Base-by-base conservation (phyloP, 2,797 vertebrate genomes). In the Sebastes cheni region DNA sequence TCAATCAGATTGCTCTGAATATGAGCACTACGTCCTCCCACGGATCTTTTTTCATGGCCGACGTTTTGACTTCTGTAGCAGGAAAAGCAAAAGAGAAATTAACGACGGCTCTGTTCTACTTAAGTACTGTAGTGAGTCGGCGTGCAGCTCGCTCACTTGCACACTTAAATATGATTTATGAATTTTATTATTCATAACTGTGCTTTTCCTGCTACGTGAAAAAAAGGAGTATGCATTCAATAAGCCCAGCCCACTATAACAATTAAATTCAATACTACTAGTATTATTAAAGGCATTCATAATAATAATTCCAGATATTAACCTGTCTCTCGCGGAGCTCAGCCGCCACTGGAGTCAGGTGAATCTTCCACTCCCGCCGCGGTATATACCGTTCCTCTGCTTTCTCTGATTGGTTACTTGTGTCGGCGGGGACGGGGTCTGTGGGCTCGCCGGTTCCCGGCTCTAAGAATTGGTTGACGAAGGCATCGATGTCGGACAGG, bases 361-460 rank as follows among this genome's bases (percentile, higher is more conserved):
- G 96, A 76, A 96, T 94, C 89, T 96, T 96, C 98, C 98, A 99
- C 92, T 99, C 98, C 0, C 96, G 97, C 50, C 97, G 96, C 0
- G 98, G 95, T 50, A 99, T 88, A 6, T 96, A 95, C 13, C 93
- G 93, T 54, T 96, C 96, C 2, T 96, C 95, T 0, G 92, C 90
- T 39, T 94, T 93, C 77, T 96, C 95, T 2, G 94, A 96, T 74
- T 95, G 94, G 90, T 96, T 96, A 72, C 86, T 78, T 3, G 92
- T 64, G 50, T 95, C 94, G 0, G 73, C 88, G 0, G 93, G 94
- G 6, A 60, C 89, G 0, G 93, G 88, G 2, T 93, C 91, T 0
- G 86, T 94, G 0, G 97, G 97, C 80, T 96, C 96, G 18, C 85
- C 93, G 0, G 97, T 96, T 16, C 95, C 94, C 0, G 93, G 94